Percentiles rank a stretch among this genome's conserved stretches.
Conservation (phyloP, 2,113 vertebrate species). For the Apistogramma diplotaenia region DNA sequence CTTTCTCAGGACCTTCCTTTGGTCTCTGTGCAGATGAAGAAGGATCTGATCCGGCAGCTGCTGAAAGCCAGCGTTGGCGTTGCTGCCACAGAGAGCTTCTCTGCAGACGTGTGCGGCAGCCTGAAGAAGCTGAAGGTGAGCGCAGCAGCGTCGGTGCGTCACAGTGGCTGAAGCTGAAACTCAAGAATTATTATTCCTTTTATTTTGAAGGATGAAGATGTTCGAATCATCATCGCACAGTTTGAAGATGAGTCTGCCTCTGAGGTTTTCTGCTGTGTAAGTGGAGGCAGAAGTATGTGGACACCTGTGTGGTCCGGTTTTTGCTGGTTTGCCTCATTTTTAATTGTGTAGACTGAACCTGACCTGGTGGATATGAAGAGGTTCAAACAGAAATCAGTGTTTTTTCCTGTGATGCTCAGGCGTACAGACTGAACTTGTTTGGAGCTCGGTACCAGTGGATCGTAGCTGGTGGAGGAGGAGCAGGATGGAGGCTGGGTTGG, state of each 20-base stretch:
- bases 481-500: conserved; percentile 77
- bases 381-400: neutral
- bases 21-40: conserved; percentile 48
- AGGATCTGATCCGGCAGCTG: conserved; percentile 58
- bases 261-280: conserved; percentile 91
- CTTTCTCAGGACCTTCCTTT: neutral
- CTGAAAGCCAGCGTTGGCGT: conserved; percentile 34
- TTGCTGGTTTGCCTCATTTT: neutral
- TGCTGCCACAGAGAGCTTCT: conserved; percentile 22
- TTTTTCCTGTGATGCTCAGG: conserved; percentile 68
- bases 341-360: fast-evolving
- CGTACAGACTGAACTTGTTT: conserved; percentile 87
- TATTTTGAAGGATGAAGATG: conserved; percentile 82
- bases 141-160: neutral
- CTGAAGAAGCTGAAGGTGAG: conserved; percentile 58
- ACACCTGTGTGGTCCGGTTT: neutral
- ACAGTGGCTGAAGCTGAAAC: neutral
- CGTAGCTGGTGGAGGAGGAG: conserved; percentile 79
- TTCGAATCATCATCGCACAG: conserved; percentile 87
- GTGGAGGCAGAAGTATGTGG: neutral
- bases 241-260: conserved; percentile 86
- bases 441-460: conserved; percentile 92
- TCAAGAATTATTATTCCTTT: neutral
- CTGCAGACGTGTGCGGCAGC: conserved; percentile 37
- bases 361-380: neutral